These are phyloP conservation scores for Eledona agricola DNA, from an alignment of 2,888 invertebrate genomes.

Conservation along the genomic window DNA sequence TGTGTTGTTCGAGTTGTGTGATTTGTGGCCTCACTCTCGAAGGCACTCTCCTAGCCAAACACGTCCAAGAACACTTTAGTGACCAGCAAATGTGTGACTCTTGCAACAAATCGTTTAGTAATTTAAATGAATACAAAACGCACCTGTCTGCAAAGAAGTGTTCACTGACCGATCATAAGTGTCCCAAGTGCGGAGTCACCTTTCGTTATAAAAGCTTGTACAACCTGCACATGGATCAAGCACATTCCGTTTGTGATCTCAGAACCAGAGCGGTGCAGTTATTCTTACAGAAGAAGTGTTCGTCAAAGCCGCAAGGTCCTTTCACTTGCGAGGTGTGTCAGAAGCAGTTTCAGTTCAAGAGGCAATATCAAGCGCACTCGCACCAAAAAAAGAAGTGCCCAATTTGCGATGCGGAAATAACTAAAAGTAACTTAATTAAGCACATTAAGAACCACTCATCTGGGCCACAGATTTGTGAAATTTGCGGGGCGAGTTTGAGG, in stretches of 20 bases:
- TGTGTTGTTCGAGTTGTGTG: slow-evolving; percentile 14
- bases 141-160: slow-evolving; percentile 16
- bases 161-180: slow-evolving; percentile 7
- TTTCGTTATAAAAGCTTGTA: slow-evolving; percentile 27
- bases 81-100: slow-evolving; percentile 19
- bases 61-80: slow-evolving; percentile 20
- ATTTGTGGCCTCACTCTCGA: slow-evolving; percentile 12
- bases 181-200: slow-evolving; percentile 12
- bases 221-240: slow-evolving; percentile 19
- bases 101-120: slow-evolving; percentile 19
- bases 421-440: slow-evolving; percentile 50
- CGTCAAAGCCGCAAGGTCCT: slow-evolving; percentile 1
- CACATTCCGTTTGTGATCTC: slow-evolving; percentile 1
- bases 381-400: slow-evolving; percentile 53
- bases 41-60: slow-evolving; percentile 13
- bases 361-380: slow-evolving; percentile 42
- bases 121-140: slow-evolving; percentile 15
- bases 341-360: slow-evolving; percentile 35
- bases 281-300: slow-evolving; percentile 8
- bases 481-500: slow-evolving; percentile 53
- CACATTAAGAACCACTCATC: slow-evolving; percentile 52
- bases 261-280: slow-evolving; percentile 13
- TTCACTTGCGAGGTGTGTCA: slow-evolving; percentile 39
- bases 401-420: slow-evolving; percentile 49
- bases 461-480: slow-evolving; percentile 51